Evolutionary conservation across 2,797 vertebrate genomes (phyloP).

Genomic region (Acropternis orthonyx): DNA sequence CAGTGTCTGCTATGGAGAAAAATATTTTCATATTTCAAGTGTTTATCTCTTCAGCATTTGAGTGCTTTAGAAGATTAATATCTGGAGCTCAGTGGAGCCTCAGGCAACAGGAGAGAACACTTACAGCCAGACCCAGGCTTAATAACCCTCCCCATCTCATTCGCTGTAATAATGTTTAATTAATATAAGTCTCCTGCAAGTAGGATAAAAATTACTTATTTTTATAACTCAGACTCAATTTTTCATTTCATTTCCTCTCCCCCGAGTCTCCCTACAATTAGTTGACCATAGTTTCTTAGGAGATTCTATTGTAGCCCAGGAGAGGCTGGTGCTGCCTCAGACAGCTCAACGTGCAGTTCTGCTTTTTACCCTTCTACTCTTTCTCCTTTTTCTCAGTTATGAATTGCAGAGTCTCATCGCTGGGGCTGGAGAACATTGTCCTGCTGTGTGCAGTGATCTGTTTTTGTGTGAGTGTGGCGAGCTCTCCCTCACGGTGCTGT

Average conservation of each 20-base stretch:
- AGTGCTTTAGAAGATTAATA: constrained; percentile 80
- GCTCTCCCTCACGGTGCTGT: not conserved
- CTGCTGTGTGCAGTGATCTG: not conserved
- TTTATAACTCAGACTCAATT: constrained; percentile 80
- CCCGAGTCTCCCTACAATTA: constrained; percentile 74
- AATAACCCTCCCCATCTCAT: constrained; percentile 73
- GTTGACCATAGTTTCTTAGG: constrained; percentile 71
- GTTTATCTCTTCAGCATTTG: constrained; percentile 79
- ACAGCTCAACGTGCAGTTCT: not conserved
- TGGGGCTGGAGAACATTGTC: not conserved
- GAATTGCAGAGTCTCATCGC: not conserved
- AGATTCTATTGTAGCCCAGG: not conserved
- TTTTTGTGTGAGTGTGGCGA: not conserved
- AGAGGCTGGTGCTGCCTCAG: not conserved
- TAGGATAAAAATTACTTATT: constrained; percentile 81
- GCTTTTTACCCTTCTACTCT: not conserved
- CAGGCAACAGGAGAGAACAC: constrained; percentile 73
- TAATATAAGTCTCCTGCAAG: constrained; percentile 83
- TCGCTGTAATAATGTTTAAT: constrained; percentile 84
- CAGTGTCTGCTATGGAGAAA: constrained; percentile 65
- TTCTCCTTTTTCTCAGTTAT: not conserved
- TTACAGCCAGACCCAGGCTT: constrained; percentile 70
- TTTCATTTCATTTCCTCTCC: constrained; percentile 82
- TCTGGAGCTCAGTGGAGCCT: constrained; percentile 69
- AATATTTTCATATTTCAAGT: constrained; percentile 81